phyloP scores from a whole-genome alignment of 2,888 invertebrate species.

The Cephus sareptanus region DNA sequence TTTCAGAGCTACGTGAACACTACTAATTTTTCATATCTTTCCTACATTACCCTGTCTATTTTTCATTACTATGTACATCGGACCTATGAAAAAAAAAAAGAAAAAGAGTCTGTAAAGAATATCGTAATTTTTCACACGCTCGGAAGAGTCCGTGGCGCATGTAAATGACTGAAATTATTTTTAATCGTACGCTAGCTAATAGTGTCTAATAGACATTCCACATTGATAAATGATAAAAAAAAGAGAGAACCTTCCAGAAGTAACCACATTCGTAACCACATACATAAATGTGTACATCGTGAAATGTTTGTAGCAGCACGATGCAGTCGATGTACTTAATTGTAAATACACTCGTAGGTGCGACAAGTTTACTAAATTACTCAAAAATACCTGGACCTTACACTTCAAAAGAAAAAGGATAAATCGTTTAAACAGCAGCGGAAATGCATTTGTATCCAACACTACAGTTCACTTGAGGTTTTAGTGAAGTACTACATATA shows the following conservation, averaged over 20 bases:
- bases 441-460: neutral
- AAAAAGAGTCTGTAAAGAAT: neutral
- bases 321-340: constrained; percentile 40
- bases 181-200: constrained; percentile 48
- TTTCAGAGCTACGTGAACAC: neutral
- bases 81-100: neutral
- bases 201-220: constrained; percentile 48
- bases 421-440: neutral
- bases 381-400: neutral
- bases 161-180: constrained; percentile 55
- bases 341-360: neutral
- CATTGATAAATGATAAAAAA: constrained; percentile 27
- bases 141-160: constrained; percentile 46
- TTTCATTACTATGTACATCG: neutral
- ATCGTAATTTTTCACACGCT: constrained; percentile 20
- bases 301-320: constrained; percentile 39
- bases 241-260: constrained; percentile 11
- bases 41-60: neutral
- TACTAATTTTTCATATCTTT: neutral
- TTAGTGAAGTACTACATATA: neutral
- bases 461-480: neutral
- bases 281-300: constrained; percentile 34
- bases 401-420: neutral
- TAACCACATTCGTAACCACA: constrained; percentile 31
- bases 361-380: neutral